Evolutionary conservation across 2,797 vertebrate genomes (phyloP), one percentile per base, ranked within the genome.

Genomic region (Sternarchorhynchus goeldii): DNA sequence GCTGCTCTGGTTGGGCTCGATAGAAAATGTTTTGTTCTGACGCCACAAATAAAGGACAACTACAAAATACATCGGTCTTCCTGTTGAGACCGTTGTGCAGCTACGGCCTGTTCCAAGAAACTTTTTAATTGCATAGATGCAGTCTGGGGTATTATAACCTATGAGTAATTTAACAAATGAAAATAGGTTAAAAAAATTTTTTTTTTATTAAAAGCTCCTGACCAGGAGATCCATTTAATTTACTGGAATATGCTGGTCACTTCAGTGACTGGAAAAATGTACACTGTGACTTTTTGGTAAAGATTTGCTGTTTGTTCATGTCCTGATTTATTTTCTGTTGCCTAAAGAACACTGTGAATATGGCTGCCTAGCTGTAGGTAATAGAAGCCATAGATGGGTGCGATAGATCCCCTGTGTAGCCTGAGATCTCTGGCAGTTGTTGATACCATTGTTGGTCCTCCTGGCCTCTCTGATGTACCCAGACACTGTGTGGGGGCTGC

Each of bases 391-490:
- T 67, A 55, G 21, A 71, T 76, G 60, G 25, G 20, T 63, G 57
- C 58, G 5, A 1, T 68, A 57, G 73, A 78, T 69, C 39, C 53
- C 16, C 20, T 69, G 75, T 69, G 79, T 57, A 58, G 45, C n/a
- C 60, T 56, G 20, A 6, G 31, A 17, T 36, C 45, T n/a, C 41
- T 41, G 53, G 57, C 56, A 64, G 45, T 60, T 71, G 72, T 60
- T 71, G 56, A 62, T 73, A 64, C 69, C 69, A 64, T 62, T 84
- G 56, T 66, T 72, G 25, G 63, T 55, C 10, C 2, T 69, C 31
- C 55, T 65, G 31, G 66, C 39, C 55, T 29, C 41, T 69, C 20
- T 73, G 39, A 62, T 62, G 18, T 80, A n/a, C 34, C 69, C 20
- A 29, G 63, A 57, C 50, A 55, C 14, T 34, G 70, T 73, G 67